Evolutionary conservation across 2,888 invertebrate species (phyloP), one percentile per base, ranked within the genome.

Genomic region (Megamerina dolium): DNA sequence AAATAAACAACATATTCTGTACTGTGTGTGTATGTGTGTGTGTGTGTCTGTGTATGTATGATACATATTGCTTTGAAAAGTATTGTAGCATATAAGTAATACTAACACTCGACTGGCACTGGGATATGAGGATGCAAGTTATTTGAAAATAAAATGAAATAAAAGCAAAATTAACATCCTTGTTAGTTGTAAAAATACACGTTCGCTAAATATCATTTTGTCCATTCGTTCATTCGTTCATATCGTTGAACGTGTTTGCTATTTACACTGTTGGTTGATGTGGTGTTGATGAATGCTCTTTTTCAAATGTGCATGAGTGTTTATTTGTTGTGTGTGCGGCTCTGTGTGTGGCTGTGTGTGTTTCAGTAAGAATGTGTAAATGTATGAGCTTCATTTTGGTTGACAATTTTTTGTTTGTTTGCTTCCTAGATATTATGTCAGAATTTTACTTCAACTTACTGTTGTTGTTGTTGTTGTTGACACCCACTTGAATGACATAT

Each of bases 141-240:
- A n/a, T n/a, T n/a, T n/a, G n/a, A n/a, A n/a, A 16, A n/a, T 10
- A 31, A 31, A 57, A 58, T 53, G 45, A 52, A 54, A 57, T 58
- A 48, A 44, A 52, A 58, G 56, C 55, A 58, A 59, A 64, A 63
- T 64, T 64, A 62, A 64, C 64, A 62, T 58, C 64, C 60, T 62
- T 64, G 61, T 61, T 61, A 63, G 63, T 56, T 61, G 63, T 58
- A 56, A 63, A 63, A 61, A n/a, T n/a, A 61, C 63, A 61, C 63
- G 60, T 61, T 61, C 60, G 61, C 60, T 61, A 61, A 61, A 61
- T 61, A 61, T 62, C 56, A 56, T 45, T 39, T n/a, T n/a, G n/a
- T n/a, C n/a, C n/a, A n/a, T n/a, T n/a, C n/a, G n/a, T n/a, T n/a
- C n/a, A n/a, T n/a, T n/a, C n/a, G n/a, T n/a, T n/a, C n/a, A n/a